Conservation (phyloP, 2,797 vertebrate species). For the Characodon lateralis region DNA sequence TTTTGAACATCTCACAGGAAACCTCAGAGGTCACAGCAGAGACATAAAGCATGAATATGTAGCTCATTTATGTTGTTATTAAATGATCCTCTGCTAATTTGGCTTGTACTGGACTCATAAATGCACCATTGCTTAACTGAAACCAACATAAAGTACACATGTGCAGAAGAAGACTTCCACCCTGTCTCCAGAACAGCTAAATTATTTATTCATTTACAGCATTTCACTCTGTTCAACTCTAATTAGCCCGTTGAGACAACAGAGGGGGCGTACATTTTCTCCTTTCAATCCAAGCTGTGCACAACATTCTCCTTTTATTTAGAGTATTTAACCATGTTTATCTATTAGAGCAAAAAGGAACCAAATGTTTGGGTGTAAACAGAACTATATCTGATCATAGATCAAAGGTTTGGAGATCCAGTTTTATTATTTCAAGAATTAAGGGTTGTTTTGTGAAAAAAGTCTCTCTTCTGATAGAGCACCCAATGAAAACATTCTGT, state of each 20-base stretch:
- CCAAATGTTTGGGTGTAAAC: background rate
- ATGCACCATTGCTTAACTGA: background rate
- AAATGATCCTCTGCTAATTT: background rate
- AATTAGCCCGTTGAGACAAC: conserved; percentile 4
- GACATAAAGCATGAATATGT: background rate
- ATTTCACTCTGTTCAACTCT: conserved; percentile 1
- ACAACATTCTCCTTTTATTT: background rate
- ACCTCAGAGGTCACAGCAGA: background rate
- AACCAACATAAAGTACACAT: conserved; percentile 7
- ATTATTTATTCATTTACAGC: conserved; percentile 12
- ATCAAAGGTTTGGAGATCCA: no score
- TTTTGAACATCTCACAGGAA: background rate
- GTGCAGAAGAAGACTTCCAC: background rate
- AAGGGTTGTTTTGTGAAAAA: background rate
- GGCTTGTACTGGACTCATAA: background rate
- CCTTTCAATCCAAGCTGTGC: background rate
- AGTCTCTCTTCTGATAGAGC: background rate
- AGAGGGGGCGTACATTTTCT: background rate
- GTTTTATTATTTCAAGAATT: background rate
- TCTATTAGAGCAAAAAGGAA: background rate
- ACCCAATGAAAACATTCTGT: background rate
- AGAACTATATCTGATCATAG: background rate
- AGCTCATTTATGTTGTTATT: background rate
- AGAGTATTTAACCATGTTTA: background rate
- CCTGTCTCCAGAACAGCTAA: background rate